phyloP scores from a whole-genome alignment of 2,888 invertebrate genomes.

The Troides oblongomaculatus region DNA sequence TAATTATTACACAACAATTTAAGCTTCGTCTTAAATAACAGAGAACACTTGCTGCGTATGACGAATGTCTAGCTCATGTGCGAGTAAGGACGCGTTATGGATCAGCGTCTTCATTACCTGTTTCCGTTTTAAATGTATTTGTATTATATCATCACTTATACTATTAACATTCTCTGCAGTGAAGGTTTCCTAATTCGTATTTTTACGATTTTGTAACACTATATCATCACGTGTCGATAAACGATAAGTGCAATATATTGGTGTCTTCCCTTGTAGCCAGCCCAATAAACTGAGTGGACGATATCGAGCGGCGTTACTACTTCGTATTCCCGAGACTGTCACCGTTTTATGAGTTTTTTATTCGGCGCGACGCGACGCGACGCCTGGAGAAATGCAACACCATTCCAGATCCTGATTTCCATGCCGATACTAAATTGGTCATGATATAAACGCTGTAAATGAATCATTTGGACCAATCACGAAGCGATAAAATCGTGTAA shows the following conservation, averaged over 20 bases:
- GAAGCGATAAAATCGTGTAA: slow-evolving; percentile 35
- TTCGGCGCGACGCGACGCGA: slow-evolving; percentile 66
- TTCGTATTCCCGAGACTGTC: slow-evolving; percentile 74
- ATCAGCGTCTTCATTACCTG: slow-evolving; percentile 61
- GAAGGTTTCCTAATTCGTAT: slow-evolving; percentile 49
- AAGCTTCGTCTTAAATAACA: too few relatives aligned
- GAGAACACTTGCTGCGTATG: too few relatives aligned
- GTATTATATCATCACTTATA: too few relatives aligned
- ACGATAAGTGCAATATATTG: slow-evolving; percentile 69
- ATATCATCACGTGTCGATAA: slow-evolving; percentile 70
- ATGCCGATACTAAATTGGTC: slow-evolving; percentile 56
- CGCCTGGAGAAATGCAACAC: slow-evolving; percentile 67
- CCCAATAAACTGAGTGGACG: slow-evolving; percentile 63
- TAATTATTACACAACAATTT: too few relatives aligned
- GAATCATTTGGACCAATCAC: slow-evolving; percentile 52
- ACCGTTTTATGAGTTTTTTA: slow-evolving; percentile 77
- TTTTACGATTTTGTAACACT: slow-evolving; percentile 72
- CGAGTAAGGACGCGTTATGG: slow-evolving; percentile 46
- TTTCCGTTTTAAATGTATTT: slow-evolving; percentile 19
- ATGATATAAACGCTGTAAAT: slow-evolving; percentile 57
- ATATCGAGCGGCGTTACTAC: slow-evolving; percentile 65
- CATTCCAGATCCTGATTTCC: slow-evolving; percentile 67
- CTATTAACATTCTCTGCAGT: slow-evolving; percentile 31
- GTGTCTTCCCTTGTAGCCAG: slow-evolving; percentile 63
- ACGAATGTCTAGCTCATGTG: too few relatives aligned